Percentiles rank a stretch among this genome's conserved stretches.
phyloP scores from a whole-genome alignment of 2,888 invertebrate species.

The Theretra japonica region DNA sequence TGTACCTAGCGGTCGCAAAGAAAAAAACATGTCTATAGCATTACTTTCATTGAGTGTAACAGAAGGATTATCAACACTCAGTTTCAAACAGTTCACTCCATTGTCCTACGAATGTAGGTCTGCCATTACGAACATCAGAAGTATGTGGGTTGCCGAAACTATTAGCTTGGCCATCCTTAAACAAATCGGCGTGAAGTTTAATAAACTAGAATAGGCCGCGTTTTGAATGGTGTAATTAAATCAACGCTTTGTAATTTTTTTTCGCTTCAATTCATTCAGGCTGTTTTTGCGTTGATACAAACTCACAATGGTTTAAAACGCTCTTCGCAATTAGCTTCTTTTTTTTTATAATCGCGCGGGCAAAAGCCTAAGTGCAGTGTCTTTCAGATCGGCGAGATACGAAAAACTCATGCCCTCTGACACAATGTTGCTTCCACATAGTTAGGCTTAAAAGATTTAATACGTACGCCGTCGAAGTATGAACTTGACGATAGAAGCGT shows the following conservation, averaged over 20 bases:
- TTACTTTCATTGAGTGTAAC: constrained; percentile 49
- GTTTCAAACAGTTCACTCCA: background rate
- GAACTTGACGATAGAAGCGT: too few species aligned
- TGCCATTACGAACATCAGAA: background rate
- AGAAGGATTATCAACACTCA: constrained; percentile 48
- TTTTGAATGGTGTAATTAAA: background rate
- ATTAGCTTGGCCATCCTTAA: background rate
- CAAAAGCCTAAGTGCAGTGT: too few species aligned
- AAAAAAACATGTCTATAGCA: too few species aligned
- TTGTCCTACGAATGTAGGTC: background rate
- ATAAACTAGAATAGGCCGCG: background rate
- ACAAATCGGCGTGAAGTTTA: background rate
- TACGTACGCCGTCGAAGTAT: too few species aligned
- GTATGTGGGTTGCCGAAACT: background rate
- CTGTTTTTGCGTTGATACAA: background rate
- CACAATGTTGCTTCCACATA: too few species aligned
- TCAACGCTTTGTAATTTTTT: background rate
- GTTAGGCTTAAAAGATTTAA: too few species aligned
- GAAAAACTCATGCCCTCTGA: too few species aligned
- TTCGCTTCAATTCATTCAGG: background rate
- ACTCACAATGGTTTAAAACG: background rate
- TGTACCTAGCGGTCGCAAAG: too few species aligned
- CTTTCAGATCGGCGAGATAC: too few species aligned
- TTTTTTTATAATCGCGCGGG: too few species aligned
- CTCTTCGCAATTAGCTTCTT: too few species aligned